These are phyloP conservation scores for Aphrophora alni DNA, from an alignment of 2,888 invertebrate species.

Conservation along the genomic window DNA sequence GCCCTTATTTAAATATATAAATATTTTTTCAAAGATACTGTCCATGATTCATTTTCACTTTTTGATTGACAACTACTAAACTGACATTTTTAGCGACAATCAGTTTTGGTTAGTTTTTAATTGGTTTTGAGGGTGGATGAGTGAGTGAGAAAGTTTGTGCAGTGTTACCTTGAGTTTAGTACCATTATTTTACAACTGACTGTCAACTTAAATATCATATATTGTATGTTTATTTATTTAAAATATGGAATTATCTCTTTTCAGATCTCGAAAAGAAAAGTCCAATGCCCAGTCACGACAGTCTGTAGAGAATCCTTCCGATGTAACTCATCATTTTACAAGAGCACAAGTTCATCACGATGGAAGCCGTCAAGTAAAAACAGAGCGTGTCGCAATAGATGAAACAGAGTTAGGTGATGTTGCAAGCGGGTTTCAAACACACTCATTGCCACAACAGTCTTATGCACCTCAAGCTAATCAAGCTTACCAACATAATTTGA, in stretches of 20 bases:
- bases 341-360: neutral
- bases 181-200: too few species aligned
- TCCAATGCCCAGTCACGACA: constrained; percentile 4
- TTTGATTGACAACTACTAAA: too few species aligned
- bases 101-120: too few species aligned
- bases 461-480: neutral
- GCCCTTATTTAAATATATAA: too few species aligned
- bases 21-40: too few species aligned
- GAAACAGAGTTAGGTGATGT: neutral
- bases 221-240: too few species aligned
- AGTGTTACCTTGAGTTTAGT: too few species aligned
- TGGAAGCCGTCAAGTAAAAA: neutral
- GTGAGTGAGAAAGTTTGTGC: too few species aligned
- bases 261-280: neutral
- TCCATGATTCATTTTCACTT: too few species aligned
- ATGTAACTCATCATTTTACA: neutral
- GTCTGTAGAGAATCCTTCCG: neutral
- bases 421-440: neutral
- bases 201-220: too few species aligned
- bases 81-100: too few species aligned
- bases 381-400: neutral
- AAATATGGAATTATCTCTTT: neutral
- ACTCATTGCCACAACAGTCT: neutral
- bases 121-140: too few species aligned
- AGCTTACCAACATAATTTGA: neutral